Evolutionary conservation across 2,888 invertebrate genomes (phyloP).

Genomic region (Ryuthela nishihirai): DNA sequence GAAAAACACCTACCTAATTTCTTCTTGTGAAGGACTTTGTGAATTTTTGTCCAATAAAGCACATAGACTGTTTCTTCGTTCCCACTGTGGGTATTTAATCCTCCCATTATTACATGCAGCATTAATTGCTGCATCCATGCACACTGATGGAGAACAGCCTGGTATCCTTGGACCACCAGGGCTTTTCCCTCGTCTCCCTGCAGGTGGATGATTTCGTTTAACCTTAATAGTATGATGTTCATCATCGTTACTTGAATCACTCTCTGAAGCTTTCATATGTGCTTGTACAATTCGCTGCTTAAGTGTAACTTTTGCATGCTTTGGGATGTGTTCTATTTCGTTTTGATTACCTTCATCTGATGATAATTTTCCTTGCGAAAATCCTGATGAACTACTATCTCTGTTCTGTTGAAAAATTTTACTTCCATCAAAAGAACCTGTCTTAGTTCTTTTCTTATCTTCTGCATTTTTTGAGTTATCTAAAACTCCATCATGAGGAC

Average conservation of each 20-base stretch:
- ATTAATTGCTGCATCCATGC: constrained; percentile 27
- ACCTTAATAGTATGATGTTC: constrained; percentile 10
- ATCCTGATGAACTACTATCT: constrained; percentile 11
- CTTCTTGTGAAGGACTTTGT: constrained; percentile 24
- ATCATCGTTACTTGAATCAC: constrained; percentile 37
- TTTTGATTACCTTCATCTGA: constrained; percentile 14
- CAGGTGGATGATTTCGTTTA: constrained; percentile 21
- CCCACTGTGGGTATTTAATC: constrained; percentile 19
- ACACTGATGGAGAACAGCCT: constrained; percentile 26
- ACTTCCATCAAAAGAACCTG: too few species aligned
- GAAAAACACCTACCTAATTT: constrained; percentile 19
- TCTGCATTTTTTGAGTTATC: too few species aligned
- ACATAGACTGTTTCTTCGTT: constrained; percentile 22
- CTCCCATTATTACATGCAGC: constrained; percentile 14
- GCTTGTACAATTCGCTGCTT: neutral
- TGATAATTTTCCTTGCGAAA: constrained; percentile 9
- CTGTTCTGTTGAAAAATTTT: too few species aligned
- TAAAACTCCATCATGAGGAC: too few species aligned
- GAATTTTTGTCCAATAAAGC: constrained; percentile 13
- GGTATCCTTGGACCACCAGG: constrained; percentile 3
- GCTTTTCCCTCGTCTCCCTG: constrained; percentile 19
- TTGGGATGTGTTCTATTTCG: constrained; percentile 5
- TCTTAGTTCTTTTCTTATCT: too few species aligned
- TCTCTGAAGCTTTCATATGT: constrained; percentile 15
- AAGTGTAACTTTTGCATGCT: neutral